Evolutionary conservation across 2,888 invertebrate species (phyloP).

Genomic region (Gasteruption jaculator): DNA sequence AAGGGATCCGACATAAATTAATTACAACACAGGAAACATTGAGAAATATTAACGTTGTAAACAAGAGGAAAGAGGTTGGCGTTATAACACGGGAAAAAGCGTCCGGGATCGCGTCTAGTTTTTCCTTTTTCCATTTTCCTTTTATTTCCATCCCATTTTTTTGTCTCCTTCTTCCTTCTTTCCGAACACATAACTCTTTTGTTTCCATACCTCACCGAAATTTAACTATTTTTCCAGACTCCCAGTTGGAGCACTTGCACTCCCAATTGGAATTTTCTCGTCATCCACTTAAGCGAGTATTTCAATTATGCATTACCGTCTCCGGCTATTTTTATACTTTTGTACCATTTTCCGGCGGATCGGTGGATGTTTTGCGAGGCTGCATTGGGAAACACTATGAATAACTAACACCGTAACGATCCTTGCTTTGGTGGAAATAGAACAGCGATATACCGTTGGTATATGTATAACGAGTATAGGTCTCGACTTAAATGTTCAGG

Average conservation of each 20-base stretch:
- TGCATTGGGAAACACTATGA: too few species aligned
- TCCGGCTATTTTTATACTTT: constrained; percentile 22
- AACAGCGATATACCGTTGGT: too few species aligned
- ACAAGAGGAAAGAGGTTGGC: constrained; percentile 16
- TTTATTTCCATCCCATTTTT: neutral
- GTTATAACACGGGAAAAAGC: constrained; percentile 14
- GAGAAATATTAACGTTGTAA: constrained; percentile 29
- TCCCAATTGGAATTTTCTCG: constrained; percentile 6
- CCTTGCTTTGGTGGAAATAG: too few species aligned
- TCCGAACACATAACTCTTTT: constrained; percentile 6
- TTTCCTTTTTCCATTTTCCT: neutral
- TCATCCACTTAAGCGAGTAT: constrained; percentile 19
- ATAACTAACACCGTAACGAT: too few species aligned
- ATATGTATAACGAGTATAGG: too few species aligned
- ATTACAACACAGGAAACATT: constrained; percentile 26
- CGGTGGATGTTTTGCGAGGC: too few species aligned
- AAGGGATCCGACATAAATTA: constrained; percentile 27
- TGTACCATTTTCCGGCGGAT: too few species aligned
- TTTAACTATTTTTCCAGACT: too few species aligned
- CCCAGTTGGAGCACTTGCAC: neutral
- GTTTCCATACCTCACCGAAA: neutral
- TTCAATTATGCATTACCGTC: constrained; percentile 16
- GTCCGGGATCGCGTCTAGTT: neutral
- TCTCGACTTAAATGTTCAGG: too few species aligned
- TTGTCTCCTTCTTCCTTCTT: constrained; percentile 1